Conservation (phyloP, 2,113 vertebrate genomes). For the Corydoras maculifer region DNA sequence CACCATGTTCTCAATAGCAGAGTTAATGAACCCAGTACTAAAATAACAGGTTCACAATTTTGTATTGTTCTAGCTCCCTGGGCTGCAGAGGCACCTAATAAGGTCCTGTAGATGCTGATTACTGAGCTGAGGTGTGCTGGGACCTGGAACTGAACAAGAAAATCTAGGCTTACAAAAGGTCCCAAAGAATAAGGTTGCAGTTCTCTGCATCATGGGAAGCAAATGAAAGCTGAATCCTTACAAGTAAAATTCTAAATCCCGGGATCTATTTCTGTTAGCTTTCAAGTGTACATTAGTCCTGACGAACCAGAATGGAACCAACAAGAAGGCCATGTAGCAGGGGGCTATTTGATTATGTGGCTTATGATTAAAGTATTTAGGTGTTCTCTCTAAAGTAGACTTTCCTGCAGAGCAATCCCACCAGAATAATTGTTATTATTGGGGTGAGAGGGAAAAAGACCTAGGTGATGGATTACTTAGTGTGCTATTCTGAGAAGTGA, state of each 20-base stretch:
- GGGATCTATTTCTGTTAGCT: not conserved
- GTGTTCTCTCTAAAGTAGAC: not conserved
- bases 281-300: too few species aligned
- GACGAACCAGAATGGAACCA: too few species aligned
- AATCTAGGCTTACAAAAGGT: conserved; percentile 8
- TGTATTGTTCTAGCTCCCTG: not conserved
- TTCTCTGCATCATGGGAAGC: not conserved
- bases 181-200: not conserved
- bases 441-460: not conserved
- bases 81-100: not conserved
- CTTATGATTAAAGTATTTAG: conserved; percentile 8
- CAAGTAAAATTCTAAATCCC: not conserved
- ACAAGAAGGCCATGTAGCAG: too few species aligned
- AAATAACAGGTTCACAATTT: conserved; percentile 1
- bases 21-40: not conserved
- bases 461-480: conserved; percentile 6
- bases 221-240: not conserved
- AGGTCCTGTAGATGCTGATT: conserved; percentile 1
- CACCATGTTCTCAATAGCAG: not conserved
- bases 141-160: conserved; percentile 7
- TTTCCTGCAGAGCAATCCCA: not conserved
- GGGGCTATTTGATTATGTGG: too few species aligned
- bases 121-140: conserved; percentile 1
- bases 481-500: not conserved
- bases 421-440: conserved; percentile 5